phyloP scores from a whole-genome alignment of 1,140 invertebrate species.

The Sitophilus oryzae region DNA sequence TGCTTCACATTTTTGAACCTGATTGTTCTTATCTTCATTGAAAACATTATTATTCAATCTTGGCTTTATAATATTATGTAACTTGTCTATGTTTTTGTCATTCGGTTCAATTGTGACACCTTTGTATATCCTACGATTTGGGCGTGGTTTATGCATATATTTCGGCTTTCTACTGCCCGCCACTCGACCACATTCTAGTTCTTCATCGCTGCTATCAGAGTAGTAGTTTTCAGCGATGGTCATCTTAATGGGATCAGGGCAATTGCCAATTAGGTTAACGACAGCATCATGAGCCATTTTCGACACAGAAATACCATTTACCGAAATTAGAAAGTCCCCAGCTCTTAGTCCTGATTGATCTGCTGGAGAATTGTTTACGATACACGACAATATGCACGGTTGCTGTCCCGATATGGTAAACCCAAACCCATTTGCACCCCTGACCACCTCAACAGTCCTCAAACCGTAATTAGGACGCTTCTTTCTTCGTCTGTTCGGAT shows the following conservation, averaged over 20 bases:
- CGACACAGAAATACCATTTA: conserved; percentile 84
- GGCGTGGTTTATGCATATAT: conserved; percentile 51
- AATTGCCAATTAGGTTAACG: conserved; percentile 80
- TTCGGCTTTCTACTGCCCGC: conserved; percentile 55
- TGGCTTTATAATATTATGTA: conserved; percentile 11
- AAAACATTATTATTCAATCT: conserved; percentile 5
- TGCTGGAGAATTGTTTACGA: conserved; percentile 77
- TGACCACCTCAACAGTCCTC: conserved; percentile 75
- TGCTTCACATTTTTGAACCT: conserved; percentile 8
- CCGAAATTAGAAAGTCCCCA: conserved; percentile 86
- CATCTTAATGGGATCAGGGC: conserved; percentile 68
- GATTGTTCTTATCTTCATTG: conserved; percentile 9
- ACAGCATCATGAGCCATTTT: conserved; percentile 89
- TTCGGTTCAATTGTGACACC: conserved; percentile 20
- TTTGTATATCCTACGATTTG: conserved; percentile 26
- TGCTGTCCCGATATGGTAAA: conserved; percentile 92
- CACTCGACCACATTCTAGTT: conserved; percentile 49
- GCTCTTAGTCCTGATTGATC: conserved; percentile 78
- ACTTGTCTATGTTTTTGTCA: conserved; percentile 20
- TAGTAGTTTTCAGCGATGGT: conserved; percentile 87
- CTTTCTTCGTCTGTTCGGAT: conserved; percentile 69
- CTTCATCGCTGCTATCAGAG: conserved; percentile 78
- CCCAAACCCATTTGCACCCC: conserved; percentile 81
- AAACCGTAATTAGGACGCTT: conserved; percentile 75
- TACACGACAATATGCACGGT: conserved; percentile 83